These are phyloP conservation scores for Helicolenus hilgendorfi DNA, from an alignment of 2,797 vertebrate species.

Conservation along the genomic window DNA sequence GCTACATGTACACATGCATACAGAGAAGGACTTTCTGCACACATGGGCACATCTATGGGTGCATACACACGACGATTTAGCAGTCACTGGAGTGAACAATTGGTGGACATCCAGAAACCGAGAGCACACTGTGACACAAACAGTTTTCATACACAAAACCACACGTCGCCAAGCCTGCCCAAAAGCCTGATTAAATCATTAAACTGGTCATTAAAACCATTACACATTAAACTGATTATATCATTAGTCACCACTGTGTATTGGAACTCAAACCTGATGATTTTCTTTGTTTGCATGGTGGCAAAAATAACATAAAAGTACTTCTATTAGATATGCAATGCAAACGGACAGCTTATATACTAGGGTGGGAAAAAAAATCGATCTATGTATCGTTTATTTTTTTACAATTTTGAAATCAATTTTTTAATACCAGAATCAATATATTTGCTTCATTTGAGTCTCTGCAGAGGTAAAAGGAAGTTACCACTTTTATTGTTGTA, in stretches of 20 bases:
- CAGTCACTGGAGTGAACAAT: conserved; percentile 14
- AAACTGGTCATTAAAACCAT: conserved; percentile 29
- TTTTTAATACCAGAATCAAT: too few species aligned
- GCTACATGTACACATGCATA: conserved; percentile 38
- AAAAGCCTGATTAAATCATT: conserved; percentile 46
- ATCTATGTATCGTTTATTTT: too few species aligned
- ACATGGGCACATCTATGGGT: not conserved
- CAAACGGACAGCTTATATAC: not conserved
- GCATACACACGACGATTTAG: conserved; percentile 11
- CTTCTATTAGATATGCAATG: not conserved
- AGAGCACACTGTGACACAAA: conserved; percentile 15
- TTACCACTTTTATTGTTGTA: too few species aligned
- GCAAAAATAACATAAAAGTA: not conserved
- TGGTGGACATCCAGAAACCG: conserved; percentile 34
- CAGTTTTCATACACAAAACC: conserved; percentile 28
- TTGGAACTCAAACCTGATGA: not conserved
- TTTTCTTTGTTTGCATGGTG: conserved; percentile 5
- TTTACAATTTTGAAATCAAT: too few species aligned
- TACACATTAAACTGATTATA: conserved; percentile 28
- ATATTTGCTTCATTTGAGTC: too few species aligned
- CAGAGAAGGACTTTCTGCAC: not conserved
- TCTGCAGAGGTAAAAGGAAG: too few species aligned
- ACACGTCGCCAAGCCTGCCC: not conserved
- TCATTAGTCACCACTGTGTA: conserved; percentile 16
- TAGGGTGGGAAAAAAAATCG: too few species aligned